phyloP scores from a whole-genome alignment of 1,140 invertebrate species.

The Brachionus manjavacas region DNA sequence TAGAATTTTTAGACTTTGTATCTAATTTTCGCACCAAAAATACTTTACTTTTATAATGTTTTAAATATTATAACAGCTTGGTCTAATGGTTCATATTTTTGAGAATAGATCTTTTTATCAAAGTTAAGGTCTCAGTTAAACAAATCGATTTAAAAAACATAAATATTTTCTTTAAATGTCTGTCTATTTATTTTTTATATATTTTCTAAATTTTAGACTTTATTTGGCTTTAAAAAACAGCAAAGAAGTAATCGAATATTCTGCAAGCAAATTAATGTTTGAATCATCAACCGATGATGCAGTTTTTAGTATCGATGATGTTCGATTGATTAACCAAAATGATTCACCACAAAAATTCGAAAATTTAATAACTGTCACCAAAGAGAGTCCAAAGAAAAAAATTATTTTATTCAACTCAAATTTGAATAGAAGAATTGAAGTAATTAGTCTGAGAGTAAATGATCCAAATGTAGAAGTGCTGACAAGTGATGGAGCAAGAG shows the following conservation, averaged over 20 bases:
- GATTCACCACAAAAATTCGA: constrained; percentile 43
- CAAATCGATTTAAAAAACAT: too few species aligned
- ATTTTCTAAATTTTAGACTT: not conserved
- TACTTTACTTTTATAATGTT: too few species aligned
- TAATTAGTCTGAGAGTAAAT: constrained; percentile 12
- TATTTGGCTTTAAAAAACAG: constrained; percentile 63
- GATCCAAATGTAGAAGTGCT: constrained; percentile 1
- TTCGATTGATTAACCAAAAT: constrained; percentile 45
- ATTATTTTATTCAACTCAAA: constrained; percentile 30
- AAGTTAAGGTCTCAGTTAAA: too few species aligned
- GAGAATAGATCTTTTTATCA: too few species aligned
- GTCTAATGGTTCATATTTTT: too few species aligned
- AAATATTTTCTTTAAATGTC: too few species aligned
- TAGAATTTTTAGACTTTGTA: too few species aligned
- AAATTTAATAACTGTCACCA: not conserved
- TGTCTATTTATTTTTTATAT: too few species aligned
- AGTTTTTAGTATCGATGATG: constrained; percentile 42
- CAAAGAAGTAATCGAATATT: constrained; percentile 69
- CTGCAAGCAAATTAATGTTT: constrained; percentile 62
- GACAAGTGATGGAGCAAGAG: not conserved
- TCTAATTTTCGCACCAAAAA: too few species aligned
- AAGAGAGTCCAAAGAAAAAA: constrained; percentile 18
- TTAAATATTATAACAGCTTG: too few species aligned
- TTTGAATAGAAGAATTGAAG: constrained; percentile 24
- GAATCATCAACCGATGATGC: not conserved